Conservation (phyloP, 2,888 invertebrate genomes). For the Calameuta pallipes region DNA sequence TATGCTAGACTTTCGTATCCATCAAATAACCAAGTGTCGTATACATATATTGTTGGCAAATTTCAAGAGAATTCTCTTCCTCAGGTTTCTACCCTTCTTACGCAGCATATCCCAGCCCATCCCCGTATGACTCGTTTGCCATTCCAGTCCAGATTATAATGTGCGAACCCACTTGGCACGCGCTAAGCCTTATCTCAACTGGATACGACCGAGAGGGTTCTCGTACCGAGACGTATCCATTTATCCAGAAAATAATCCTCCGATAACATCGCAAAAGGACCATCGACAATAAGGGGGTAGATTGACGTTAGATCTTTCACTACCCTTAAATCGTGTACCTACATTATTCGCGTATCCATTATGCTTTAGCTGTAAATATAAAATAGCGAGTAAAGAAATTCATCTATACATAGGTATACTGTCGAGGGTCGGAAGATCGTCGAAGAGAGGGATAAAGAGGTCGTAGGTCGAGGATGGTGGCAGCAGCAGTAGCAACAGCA, state of each 20-base stretch:
- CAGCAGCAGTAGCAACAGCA: constrained; percentile 27
- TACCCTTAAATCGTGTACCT: not conserved
- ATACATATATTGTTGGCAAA: not conserved
- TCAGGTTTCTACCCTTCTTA: not conserved
- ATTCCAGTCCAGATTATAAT: constrained; percentile 27
- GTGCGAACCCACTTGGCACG: constrained; percentile 42
- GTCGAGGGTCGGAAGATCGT: not conserved
- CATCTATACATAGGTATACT: not conserved
- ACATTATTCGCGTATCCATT: not conserved
- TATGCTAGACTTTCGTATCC: not conserved
- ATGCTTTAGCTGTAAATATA: not conserved
- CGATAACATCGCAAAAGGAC: constrained; percentile 45
- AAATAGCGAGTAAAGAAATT: not conserved
- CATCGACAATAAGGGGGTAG: constrained; percentile 31
- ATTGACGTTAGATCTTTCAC: constrained; percentile 19
- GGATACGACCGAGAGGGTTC: constrained; percentile 19
- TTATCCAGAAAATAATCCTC: constrained; percentile 64
- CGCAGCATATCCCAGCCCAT: not conserved
- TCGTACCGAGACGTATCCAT: constrained; percentile 42
- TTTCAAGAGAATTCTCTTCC: not conserved
- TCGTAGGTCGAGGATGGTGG: constrained; percentile 27
- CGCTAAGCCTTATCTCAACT: constrained; percentile 47
- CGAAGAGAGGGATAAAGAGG: constrained; percentile 1
- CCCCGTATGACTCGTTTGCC: not conserved
- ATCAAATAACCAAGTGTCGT: not conserved